phyloP scores from a whole-genome alignment of 2,113 vertebrate genomes.

The Numida meleagris region DNA sequence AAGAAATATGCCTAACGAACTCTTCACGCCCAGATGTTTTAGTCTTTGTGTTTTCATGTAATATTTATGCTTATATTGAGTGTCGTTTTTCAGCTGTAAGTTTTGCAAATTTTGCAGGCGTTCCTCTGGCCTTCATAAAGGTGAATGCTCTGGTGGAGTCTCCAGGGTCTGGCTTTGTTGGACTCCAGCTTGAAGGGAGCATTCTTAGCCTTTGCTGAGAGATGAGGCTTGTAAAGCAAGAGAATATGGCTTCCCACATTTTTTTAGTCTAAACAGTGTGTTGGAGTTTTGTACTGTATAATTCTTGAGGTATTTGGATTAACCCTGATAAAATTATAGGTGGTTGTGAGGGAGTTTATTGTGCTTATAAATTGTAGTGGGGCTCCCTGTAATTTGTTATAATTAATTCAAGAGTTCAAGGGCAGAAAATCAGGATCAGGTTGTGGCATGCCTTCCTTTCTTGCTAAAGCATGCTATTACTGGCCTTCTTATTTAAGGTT shows the following conservation, averaged over 20 bases:
- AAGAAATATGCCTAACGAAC: not conserved
- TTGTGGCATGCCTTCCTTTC: constrained; percentile 66
- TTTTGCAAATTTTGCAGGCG: not conserved
- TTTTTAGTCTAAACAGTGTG: not conserved
- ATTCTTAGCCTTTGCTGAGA: not conserved
- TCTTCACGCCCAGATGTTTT: not conserved
- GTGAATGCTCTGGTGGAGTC: not conserved
- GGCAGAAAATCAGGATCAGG: constrained; percentile 72
- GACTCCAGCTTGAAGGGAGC: not conserved
- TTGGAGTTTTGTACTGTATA: constrained; percentile 40
- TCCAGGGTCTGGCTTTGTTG: not conserved
- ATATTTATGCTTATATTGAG: not conserved
- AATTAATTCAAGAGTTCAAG: constrained; percentile 80
- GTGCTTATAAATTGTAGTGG: constrained; percentile 69
- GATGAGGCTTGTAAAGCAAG: not conserved
- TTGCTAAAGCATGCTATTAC: constrained; percentile 65
- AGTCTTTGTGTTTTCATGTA: not conserved
- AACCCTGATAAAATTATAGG: constrained; percentile 76
- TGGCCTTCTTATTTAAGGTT: constrained; percentile 60
- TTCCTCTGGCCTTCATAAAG: not conserved
- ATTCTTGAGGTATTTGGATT: constrained; percentile 72
- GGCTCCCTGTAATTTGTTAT: constrained; percentile 83
- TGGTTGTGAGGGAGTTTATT: constrained; percentile 75
- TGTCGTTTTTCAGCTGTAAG: not conserved
- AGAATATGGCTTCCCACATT: not conserved